phyloP scores from a whole-genome alignment of 2,888 invertebrate species.

The Nycteola revayana region DNA sequence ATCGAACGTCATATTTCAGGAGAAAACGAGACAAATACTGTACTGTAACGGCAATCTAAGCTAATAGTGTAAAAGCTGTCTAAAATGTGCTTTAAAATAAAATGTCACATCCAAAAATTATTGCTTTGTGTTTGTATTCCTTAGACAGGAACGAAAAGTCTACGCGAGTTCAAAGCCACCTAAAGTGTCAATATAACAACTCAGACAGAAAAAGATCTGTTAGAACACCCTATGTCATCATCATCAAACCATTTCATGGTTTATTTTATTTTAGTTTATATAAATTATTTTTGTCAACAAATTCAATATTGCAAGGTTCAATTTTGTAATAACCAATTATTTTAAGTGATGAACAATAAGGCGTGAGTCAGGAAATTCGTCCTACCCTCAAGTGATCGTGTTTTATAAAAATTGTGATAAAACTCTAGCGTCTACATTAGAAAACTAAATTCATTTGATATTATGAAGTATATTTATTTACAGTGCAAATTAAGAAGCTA shows the following conservation, averaged over 20 bases:
- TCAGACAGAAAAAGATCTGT: conserved; percentile 8
- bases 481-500: conserved; percentile 61
- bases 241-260: too few relatives aligned
- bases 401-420: conserved; percentile 47
- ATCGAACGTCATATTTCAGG: conserved; percentile 30
- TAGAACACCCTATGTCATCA: conserved; percentile 18
- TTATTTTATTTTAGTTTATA: too few relatives aligned
- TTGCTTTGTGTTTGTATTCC: conserved; percentile 60
- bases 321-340: conserved; percentile 37
- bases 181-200: conserved; percentile 1
- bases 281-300: conserved; percentile 23
- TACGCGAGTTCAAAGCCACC: conserved; percentile 17
- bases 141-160: conserved; percentile 55
- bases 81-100: conserved; percentile 51
- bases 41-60: conserved; percentile 33
- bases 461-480: conserved; percentile 64
- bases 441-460: conserved; percentile 50
- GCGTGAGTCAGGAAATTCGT: background rate
- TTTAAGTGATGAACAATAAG: conserved; percentile 29
- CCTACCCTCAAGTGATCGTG: conserved; percentile 35
- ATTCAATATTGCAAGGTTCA: conserved; percentile 41
- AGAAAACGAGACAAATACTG: conserved; percentile 32
- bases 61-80: conserved; percentile 54
- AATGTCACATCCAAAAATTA: conserved; percentile 74
- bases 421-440: conserved; percentile 64